Base-by-base conservation (phyloP, 1,140 invertebrate genomes). In the Eupeodes corollae region DNA sequence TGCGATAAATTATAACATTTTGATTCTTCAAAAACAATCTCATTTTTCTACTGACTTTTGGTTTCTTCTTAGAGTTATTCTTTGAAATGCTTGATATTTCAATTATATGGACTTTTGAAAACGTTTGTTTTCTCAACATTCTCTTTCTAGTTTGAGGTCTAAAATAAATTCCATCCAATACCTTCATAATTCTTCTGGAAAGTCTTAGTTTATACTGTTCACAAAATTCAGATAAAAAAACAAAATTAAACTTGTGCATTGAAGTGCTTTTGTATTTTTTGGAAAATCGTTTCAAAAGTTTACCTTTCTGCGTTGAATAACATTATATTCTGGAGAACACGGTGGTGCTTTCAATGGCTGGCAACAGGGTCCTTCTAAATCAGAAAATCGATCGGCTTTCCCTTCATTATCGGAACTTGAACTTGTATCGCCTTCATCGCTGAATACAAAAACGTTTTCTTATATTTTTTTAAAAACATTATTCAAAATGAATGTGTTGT, bases 371-470 rank as follows among this genome's bases (percentile, higher is more conserved):
- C 66, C 66, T 46, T 68, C 66, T 26, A 67, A 47, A 46, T 68
- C 66, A 16, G 66, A 68, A 33, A 49, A 47, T 11, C 56, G 52
- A 3, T 57, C 60, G 48, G 53, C 57, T 43, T 64, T 66, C 47
- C 63, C 60, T 43, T 68, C 65, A 37, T 68, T 66, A 26, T 67
- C 65, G 11, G 64, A 67, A 51, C 77, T 82, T 18, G 78, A 82
- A 15, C 80, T 83, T n/a, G 81, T 79, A 52, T 83, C 82, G 14
- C 83, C 84, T 65, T 86, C 83, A 56, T 86, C 83, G 68, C 84
- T 86, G 53, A 34, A 10, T 31, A 13, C 19, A 12, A 10, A 10
- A 35, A 35, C n/a, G n/a, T 35, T 15, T 35, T 35, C 5, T 5
- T n/a, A 35, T n/a, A 6, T 15, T 35, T n/a, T 35, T 35, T 35